Percentiles rank a stretch among this genome's conserved stretches.
These are phyloP conservation scores for Diadophis punctatus DNA, from an alignment of 2,113 vertebrate genomes.

Conservation along the genomic window DNA sequence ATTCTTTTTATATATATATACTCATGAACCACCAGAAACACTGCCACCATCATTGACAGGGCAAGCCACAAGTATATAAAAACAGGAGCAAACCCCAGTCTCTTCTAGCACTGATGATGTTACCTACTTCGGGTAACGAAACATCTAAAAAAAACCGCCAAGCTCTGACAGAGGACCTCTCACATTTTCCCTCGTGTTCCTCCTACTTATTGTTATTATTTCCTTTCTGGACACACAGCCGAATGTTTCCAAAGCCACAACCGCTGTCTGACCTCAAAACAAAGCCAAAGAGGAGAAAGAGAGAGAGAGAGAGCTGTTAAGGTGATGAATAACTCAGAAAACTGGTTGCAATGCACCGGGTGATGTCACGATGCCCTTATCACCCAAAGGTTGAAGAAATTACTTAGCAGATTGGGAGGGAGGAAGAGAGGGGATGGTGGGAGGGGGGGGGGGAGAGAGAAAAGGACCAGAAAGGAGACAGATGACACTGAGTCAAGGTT, in stretches of 20 bases:
- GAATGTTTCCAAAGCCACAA: background rate
- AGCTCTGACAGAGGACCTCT: too few relatives aligned
- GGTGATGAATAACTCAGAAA: slow-evolving; percentile 4
- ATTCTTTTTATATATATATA: too few relatives aligned
- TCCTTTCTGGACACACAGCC: background rate
- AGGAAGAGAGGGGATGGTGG: background rate
- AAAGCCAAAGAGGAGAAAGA: background rate
- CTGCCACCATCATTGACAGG: too few relatives aligned
- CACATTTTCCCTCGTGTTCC: background rate
- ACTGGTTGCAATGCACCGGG: background rate
- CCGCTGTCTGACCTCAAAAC: slow-evolving; percentile 14
- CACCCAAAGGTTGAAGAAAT: slow-evolving; percentile 11
- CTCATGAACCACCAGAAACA: too few relatives aligned
- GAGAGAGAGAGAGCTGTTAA: background rate
- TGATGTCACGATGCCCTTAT: slow-evolving; percentile 21
- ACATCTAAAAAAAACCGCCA: too few relatives aligned
- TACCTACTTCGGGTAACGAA: background rate
- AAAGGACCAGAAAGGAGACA: background rate
- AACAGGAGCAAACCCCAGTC: background rate
- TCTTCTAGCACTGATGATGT: background rate
- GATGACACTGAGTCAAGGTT: too few relatives aligned
- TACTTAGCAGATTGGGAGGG: slow-evolving; percentile 3
- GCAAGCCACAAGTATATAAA: background rate
- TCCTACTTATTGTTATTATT: background rate
- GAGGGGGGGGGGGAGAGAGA: too few relatives aligned